Conservation (phyloP, 2,113 vertebrate genomes). For the Microtus oregoni region DNA sequence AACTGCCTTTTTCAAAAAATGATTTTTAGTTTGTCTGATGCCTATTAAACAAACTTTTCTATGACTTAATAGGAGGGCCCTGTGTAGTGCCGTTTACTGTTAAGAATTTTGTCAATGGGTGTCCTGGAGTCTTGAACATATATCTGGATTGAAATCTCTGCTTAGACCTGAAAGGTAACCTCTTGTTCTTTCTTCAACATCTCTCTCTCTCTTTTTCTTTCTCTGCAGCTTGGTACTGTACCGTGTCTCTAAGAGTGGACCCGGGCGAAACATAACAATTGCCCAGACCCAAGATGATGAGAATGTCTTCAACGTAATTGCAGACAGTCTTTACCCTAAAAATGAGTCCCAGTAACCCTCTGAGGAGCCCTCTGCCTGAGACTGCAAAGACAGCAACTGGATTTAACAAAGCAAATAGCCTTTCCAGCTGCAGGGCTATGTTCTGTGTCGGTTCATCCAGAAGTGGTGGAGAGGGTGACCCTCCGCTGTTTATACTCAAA, state of each 20-base stretch:
- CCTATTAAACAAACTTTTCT: background rate
- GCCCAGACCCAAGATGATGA: constrained; percentile 32
- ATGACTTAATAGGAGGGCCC: background rate
- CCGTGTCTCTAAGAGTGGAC: background rate
- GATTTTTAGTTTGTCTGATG: background rate
- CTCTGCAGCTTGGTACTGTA: constrained; percentile 42
- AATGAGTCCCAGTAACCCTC: background rate
- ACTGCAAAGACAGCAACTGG: background rate
- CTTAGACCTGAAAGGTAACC: background rate
- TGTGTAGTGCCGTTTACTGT: background rate
- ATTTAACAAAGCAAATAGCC: background rate
- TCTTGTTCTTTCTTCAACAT: background rate
- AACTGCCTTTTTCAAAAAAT: background rate
- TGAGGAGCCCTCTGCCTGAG: background rate
- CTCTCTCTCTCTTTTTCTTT: constrained; percentile 39
- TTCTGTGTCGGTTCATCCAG: background rate
- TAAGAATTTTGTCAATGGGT: background rate
- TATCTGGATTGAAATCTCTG: background rate
- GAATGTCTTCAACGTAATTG: constrained; percentile 53
- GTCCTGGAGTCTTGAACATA: background rate
- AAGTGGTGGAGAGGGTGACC: background rate
- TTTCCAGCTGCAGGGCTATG: background rate
- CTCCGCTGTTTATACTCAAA: background rate
- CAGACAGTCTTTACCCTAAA: background rate
- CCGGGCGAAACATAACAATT: background rate